These are phyloP conservation scores for Antigone vipio DNA, from an alignment of 2,113 vertebrate species.

Conservation along the genomic window DNA sequence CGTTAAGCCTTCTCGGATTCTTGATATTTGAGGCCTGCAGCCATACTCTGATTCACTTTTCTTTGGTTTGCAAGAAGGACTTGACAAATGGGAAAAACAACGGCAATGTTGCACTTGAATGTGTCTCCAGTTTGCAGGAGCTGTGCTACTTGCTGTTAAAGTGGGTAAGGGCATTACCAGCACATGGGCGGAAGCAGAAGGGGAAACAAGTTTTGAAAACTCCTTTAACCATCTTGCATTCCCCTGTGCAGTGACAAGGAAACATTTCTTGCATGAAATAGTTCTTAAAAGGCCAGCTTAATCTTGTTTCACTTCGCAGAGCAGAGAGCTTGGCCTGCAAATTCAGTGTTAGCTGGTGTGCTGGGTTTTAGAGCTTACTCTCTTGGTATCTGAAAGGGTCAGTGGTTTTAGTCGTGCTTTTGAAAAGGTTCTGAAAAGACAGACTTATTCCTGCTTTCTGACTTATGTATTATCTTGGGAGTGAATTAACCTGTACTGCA, in stretches of 20 bases:
- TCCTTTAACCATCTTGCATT: not conserved
- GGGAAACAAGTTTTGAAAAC: not conserved
- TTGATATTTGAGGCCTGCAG: not conserved
- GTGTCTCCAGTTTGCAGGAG: not conserved
- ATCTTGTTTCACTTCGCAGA: not conserved
- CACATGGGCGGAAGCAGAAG: not conserved
- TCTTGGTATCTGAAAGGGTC: not conserved
- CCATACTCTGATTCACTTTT: not conserved
- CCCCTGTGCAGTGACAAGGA: not conserved
- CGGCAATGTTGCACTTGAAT: not conserved
- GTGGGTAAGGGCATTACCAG: not conserved
- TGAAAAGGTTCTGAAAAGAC: not conserved
- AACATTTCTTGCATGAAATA: not conserved
- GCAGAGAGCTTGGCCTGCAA: not conserved
- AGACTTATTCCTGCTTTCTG: not conserved
- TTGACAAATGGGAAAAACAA: not conserved
- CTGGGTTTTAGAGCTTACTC: not conserved
- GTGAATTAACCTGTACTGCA: not conserved
- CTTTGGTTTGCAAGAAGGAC: not conserved
- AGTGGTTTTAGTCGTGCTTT: not conserved
- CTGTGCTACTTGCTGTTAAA: not conserved
- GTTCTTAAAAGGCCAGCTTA: not conserved
- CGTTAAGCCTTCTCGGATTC: not conserved
- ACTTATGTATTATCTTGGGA: not conserved
- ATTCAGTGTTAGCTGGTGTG: not conserved